Conservation (phyloP, 2,888 invertebrate species). For the Lepidonotus clava region DNA sequence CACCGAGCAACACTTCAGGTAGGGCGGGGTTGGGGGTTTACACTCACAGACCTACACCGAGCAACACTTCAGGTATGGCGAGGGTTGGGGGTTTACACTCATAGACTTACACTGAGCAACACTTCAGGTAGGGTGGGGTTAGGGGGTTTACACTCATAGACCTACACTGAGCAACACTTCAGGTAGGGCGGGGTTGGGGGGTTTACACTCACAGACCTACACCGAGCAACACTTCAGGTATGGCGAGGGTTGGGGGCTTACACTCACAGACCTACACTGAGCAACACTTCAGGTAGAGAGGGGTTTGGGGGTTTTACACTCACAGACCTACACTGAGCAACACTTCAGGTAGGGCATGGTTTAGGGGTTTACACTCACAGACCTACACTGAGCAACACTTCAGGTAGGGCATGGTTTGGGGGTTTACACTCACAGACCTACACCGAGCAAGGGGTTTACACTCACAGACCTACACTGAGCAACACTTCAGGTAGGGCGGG, state of each 20-base stretch:
- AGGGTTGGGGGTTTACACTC: too few relatives aligned
- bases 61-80: slow-evolving; percentile 91
- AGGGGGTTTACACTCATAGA: slow-evolving; percentile 87
- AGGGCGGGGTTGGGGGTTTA: too few relatives aligned
- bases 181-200: slow-evolving; percentile 84
- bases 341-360: slow-evolving; percentile 88
- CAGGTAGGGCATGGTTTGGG: slow-evolving; percentile 84
- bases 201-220: slow-evolving; percentile 87
- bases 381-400: slow-evolving; percentile 92
- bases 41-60: slow-evolving; percentile 93
- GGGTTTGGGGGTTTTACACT: too few relatives aligned
- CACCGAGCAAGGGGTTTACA: slow-evolving; percentile 86
- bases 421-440: slow-evolving; percentile 87
- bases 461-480: slow-evolving; percentile 92
- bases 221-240: slow-evolving; percentile 93
- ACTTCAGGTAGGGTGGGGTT: slow-evolving; percentile 85
- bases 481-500: slow-evolving; percentile 91
- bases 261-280: slow-evolving; percentile 93
- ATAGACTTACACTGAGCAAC: slow-evolving; percentile 92
- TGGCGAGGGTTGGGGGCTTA: too few relatives aligned
- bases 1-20: slow-evolving; percentile 92
- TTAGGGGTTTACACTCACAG: slow-evolving; percentile 86
- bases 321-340: slow-evolving; percentile 92
- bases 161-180: slow-evolving; percentile 92
- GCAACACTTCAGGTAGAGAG: slow-evolving; percentile 91